These are phyloP conservation scores for Protophormia terraenovae DNA, from an alignment of 2,888 invertebrate species.

Conservation along the genomic window DNA sequence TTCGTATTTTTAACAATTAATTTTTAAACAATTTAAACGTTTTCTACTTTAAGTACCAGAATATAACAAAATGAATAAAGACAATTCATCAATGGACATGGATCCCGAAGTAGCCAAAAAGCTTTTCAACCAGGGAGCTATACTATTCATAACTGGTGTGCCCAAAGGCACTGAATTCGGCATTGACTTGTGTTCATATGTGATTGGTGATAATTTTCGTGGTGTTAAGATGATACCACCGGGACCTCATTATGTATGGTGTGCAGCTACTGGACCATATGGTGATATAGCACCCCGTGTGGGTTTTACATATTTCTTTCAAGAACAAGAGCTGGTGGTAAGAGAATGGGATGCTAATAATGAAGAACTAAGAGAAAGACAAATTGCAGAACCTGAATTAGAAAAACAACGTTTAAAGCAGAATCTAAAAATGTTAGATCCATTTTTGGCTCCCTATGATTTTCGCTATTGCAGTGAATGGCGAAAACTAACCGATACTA, in stretches of 20 bases:
- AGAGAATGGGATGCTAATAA: slow-evolving; percentile 91
- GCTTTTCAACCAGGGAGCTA: slow-evolving; percentile 90
- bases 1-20: neutral
- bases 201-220: slow-evolving; percentile 92
- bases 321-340: slow-evolving; percentile 90
- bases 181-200: slow-evolving; percentile 93
- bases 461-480: slow-evolving; percentile 94
- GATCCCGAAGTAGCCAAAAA: slow-evolving; percentile 89
- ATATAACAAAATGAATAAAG: slow-evolving; percentile 61
- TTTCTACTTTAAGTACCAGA: neutral
- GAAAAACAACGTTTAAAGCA: slow-evolving; percentile 79
- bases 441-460: slow-evolving; percentile 94
- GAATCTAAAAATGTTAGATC: slow-evolving; percentile 77
- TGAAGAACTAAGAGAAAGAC: slow-evolving; percentile 86
- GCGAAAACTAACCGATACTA: slow-evolving; percentile 85
- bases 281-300: slow-evolving; percentile 88
- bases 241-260: slow-evolving; percentile 96
- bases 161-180: slow-evolving; percentile 97
- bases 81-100: slow-evolving; percentile 83
- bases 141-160: slow-evolving; percentile 91
- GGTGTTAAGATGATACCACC: slow-evolving; percentile 99
- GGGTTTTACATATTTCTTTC: slow-evolving; percentile 93
- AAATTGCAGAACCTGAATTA: slow-evolving; percentile 78
- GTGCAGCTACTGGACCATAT: slow-evolving; percentile 83
- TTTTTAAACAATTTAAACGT: neutral